These are phyloP conservation scores for Lamellibrachia satsuma DNA, from an alignment of 2,888 invertebrate species.

Conservation along the genomic window DNA sequence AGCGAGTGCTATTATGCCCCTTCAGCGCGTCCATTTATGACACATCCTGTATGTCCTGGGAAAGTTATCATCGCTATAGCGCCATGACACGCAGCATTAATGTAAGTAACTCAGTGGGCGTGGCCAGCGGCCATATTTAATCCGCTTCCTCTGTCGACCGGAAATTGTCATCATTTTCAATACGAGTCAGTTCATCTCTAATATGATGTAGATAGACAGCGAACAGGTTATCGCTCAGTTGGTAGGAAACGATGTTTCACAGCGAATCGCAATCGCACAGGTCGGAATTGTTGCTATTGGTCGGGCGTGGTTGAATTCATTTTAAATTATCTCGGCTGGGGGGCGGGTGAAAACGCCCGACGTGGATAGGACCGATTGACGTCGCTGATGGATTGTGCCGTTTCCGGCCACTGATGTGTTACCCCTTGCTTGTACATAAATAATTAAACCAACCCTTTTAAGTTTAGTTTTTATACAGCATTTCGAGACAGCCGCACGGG, in stretches of 20 bases:
- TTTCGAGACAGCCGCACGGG: background rate
- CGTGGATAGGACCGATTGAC: background rate
- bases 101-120: slow-evolving; percentile 17
- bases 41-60: background rate
- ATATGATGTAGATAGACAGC: background rate
- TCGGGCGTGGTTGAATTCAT: background rate
- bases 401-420: background rate
- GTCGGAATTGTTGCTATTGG: background rate
- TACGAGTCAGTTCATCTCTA: background rate
- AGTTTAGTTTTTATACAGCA: background rate
- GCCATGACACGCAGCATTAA: background rate
- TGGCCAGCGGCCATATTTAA: background rate
- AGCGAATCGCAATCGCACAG: background rate
- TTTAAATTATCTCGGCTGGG: slow-evolving; percentile 13
- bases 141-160: background rate
- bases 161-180: slow-evolving; percentile 7
- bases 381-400: background rate
- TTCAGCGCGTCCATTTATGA: background rate
- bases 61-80: background rate
- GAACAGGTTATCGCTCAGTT: background rate
- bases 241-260: background rate
- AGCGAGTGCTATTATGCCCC: background rate
- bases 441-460: background rate
- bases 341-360: background rate
- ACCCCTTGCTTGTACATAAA: slow-evolving; percentile 3